These are phyloP conservation scores for Eurystomus gularis DNA, from an alignment of 2,113 vertebrate species.

Conservation along the genomic window DNA sequence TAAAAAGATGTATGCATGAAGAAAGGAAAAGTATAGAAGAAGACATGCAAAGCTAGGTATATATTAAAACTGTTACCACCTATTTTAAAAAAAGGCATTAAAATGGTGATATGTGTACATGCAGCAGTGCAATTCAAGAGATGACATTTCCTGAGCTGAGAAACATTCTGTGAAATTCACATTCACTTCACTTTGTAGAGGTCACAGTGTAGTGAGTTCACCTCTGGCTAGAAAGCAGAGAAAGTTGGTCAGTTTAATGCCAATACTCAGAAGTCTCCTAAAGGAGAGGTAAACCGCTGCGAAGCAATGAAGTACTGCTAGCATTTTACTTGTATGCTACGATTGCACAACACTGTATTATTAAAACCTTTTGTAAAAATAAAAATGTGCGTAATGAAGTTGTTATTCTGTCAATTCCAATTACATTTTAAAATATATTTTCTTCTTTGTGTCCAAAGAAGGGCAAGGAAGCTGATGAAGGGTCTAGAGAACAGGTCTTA, in stretches of 20 bases:
- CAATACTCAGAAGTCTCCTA: background rate
- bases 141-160: background rate
- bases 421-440: background rate
- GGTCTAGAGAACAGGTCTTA: too few species aligned
- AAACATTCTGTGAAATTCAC: background rate
- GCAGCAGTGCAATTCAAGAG: background rate
- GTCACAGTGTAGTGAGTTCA: background rate
- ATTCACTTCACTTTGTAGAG: background rate
- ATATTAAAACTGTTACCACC: background rate
- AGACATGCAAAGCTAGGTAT: background rate
- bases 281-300: background rate
- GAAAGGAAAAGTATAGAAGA: background rate
- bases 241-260: background rate
- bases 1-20: background rate
- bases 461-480: too few species aligned
- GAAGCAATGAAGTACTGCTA: background rate
- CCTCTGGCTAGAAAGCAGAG: background rate
- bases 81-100: background rate
- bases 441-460: background rate
- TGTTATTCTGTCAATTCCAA: background rate
- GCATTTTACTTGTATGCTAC: background rate
- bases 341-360: background rate
- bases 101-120: background rate
- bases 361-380: background rate
- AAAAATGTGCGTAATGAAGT: background rate